Base-by-base conservation (phyloP, 2,888 invertebrate species). In the Anoncus sp. region DNA sequence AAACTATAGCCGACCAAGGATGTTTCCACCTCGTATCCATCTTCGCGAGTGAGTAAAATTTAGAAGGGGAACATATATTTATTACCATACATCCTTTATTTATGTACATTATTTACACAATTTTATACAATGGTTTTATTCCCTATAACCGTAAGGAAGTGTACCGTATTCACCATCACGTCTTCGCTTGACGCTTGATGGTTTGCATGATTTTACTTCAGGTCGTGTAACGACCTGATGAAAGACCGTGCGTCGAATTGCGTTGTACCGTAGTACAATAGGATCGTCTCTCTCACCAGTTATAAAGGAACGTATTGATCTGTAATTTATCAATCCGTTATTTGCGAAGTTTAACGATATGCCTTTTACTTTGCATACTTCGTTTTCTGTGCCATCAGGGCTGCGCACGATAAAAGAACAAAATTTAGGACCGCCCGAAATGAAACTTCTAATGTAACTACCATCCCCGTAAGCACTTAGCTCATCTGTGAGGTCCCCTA, bases 161-260 rank as follows among this genome's bases (percentile, higher is more conserved):
- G 45, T 35, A 1, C 49, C 59, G 47, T 59, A 40, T 27, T 22
- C 18, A 1, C 70, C 59, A 38, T 24, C 22, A 7, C 40, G 51
- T 12, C 59, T 49, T 22, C 59, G 70, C n/a, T 70, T 70, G 38
- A 31, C 27, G 6, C 77, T 90, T 90, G 78, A 90, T 84, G 59
- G 69, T n/a, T 38, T 70, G 4, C 59, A 70, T 1, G 31, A 9
- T 24, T 70, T 70, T 38, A 20, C 5, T 88, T 90, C 80, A 90
- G 77, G 53, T 90, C 87, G 1, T 87, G 87, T 18, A 89, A 69
- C 75, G 73, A 87, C 67, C 85, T 82, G 69, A 24, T 70, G 69
- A 24, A 59, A 59, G 6, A n/a, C 35, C 7, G 49, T 59, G 9
- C 69, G 57, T 4, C 69, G 20, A 18, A 59, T 70, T 59, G 77